phyloP scores from a whole-genome alignment of 2,113 vertebrate genomes.

The Thomomys bottae region DNA sequence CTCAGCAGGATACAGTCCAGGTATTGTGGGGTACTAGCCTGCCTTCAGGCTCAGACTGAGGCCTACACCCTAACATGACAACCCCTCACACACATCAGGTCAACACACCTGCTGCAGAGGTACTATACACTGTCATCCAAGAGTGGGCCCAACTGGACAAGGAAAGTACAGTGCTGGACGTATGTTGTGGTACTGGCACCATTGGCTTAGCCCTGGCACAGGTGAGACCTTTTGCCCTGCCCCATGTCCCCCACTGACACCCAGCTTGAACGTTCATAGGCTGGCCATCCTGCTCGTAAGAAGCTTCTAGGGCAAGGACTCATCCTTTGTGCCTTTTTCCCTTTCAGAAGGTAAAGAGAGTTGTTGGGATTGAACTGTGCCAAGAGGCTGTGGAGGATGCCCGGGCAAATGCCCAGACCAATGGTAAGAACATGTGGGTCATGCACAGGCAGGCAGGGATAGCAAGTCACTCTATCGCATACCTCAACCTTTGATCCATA shows the following conservation, averaged over 20 bases:
- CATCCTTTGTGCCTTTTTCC: background rate
- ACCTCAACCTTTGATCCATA: background rate
- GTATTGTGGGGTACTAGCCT: background rate
- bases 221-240: conserved; percentile 77
- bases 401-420: conserved; percentile 91
- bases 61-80: background rate
- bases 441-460: too few relatives aligned
- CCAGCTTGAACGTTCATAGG: background rate
- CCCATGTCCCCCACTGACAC: rapidly evolving
- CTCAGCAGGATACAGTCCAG: background rate
- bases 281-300: background rate
- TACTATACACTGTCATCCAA: conserved; percentile 92
- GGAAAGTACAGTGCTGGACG: conserved; percentile 92
- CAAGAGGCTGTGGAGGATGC: conserved; percentile 96
- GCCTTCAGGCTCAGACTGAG: background rate
- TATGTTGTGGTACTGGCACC: conserved; percentile 97
- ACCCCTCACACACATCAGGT: conserved; percentile 88
- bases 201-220: conserved; percentile 97
- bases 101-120: conserved; percentile 94
- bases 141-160: conserved; percentile 93
- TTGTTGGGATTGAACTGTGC: conserved; percentile 96
- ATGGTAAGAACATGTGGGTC: conserved; percentile 84
- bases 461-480: rapidly evolving
- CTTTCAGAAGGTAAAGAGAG: conserved; percentile 93
- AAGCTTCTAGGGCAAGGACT: background rate